A percentile compares a stretch with the other conserved stretches of the same genome.
phyloP scores from a whole-genome alignment of 2,113 vertebrate genomes.

The Triplophysa tibetana region DNA sequence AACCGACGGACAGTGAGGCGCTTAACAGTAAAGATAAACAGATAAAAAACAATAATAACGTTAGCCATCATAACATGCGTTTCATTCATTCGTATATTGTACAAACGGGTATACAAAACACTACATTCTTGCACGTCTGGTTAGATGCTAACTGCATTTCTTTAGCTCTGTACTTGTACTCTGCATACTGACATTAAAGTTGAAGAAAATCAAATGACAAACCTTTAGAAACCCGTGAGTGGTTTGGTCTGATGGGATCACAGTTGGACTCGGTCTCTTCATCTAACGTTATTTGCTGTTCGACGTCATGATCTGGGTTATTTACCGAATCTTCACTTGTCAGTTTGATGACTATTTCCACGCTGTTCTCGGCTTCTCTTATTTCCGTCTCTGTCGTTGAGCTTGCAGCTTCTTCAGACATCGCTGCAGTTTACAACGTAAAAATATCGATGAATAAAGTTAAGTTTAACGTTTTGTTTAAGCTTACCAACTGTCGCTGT shows the following conservation, averaged over 20 bases:
- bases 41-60: too few relatives aligned
- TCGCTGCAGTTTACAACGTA: not conserved
- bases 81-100: not conserved
- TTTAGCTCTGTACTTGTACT: too few relatives aligned
- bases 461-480: not conserved
- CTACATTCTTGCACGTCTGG: too few relatives aligned
- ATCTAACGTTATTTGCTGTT: not conserved
- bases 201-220: too few relatives aligned
- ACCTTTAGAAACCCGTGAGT: slow-evolving; percentile 21
- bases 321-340: not conserved
- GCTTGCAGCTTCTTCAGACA: slow-evolving; percentile 4
- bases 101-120: too few relatives aligned
- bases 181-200: too few relatives aligned
- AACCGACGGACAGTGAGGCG: too few relatives aligned
- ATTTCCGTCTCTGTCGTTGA: not conserved
- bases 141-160: too few relatives aligned
- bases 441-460: not conserved
- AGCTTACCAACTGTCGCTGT: not conserved
- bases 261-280: not conserved
- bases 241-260: not conserved
- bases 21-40: too few relatives aligned
- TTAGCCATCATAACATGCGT: too few relatives aligned
- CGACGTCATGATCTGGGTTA: not conserved
- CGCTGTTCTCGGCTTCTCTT: not conserved
- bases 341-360: slow-evolving; percentile 9